Evolutionary conservation across 2,113 vertebrate genomes (phyloP), one percentile per base, ranked within the genome.

Genomic region (Epinephelus fuscoguttatus): DNA sequence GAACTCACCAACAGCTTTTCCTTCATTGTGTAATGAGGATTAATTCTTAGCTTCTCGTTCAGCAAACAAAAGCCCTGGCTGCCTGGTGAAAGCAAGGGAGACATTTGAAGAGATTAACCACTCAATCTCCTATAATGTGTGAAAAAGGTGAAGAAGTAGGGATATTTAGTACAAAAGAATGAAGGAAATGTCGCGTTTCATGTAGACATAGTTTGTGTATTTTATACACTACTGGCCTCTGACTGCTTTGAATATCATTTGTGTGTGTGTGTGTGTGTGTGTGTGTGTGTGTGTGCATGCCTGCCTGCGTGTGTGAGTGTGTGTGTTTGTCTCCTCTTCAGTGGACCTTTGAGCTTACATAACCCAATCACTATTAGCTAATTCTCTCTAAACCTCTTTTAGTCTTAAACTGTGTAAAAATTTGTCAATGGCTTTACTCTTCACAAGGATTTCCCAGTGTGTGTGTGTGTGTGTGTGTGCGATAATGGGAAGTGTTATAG

Each of bases 361-460:
- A 85, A 90, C 72, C 71, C 78, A 86, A 84, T 75, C 80, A 82
- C 81, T 84, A 19, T 67, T 49, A 12, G 67, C 67, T 89, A 84
- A 87, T 70, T 83, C 85, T 64, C 69, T 37, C 49, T 86, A 85
- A 92, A 85, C 82, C 85, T 89, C 79, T 91, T 91, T 89, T 40
- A 42, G 68, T 88, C 68, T 87, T 81, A 56, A 56, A 75, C 53
- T 18, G 9, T 50, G 23, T 56, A 19, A 69, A 72, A 76, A 21
- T 62, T 71, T 76, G 53, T 83, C 47, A 72, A 37, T 66, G 61
- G 70, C n/a, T 79, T 75, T 21, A 71, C 64, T 70, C 66, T 40
- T 57, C n/a, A 60, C 53, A 71, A 56, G 4, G 60, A 53, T 18
- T 40, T 72, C 17, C 23, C 7, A 57, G 30, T 30, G 30, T 30